These are phyloP conservation scores for Tyto alba DNA, from an alignment of 2,113 vertebrate genomes.

Conservation along the genomic window DNA sequence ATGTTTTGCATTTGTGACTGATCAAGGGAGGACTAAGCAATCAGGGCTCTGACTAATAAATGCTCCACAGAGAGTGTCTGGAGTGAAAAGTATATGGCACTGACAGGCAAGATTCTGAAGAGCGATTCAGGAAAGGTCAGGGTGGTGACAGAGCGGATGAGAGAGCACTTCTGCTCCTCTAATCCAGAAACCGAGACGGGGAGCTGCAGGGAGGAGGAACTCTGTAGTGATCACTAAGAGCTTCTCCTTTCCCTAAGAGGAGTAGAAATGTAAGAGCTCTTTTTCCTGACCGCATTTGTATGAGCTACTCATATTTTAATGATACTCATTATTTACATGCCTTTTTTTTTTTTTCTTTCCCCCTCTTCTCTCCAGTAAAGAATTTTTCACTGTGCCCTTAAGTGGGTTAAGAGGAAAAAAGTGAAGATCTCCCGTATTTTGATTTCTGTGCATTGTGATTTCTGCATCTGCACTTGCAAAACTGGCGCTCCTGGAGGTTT, in stretches of 20 bases:
- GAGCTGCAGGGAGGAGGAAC: background rate
- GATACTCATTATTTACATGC: background rate
- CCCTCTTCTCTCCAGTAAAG: background rate
- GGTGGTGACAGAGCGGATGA: background rate
- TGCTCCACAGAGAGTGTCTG: background rate
- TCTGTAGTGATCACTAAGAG: background rate
- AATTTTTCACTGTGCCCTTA: background rate
- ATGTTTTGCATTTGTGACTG: background rate
- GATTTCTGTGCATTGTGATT: background rate
- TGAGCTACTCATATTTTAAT: background rate
- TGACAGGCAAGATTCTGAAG: background rate
- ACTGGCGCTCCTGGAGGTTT: background rate
- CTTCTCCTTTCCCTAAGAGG: background rate
- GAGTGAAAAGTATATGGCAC: background rate
- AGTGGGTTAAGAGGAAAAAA: background rate
- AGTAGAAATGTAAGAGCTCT: background rate
- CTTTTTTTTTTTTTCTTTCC: background rate
- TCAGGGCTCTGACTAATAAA: conserved; percentile 3
- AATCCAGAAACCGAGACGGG: background rate
- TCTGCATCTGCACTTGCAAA: background rate
- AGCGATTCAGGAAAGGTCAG: background rate
- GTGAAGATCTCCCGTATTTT: background rate
- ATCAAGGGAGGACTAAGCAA: background rate
- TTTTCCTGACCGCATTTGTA: background rate
- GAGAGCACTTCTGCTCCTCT: background rate